A percentile compares a stretch with the other conserved stretches of the same genome.
Evolutionary conservation across 2,797 vertebrate species (phyloP).

Genomic region (Tamandua tetradactyla): DNA sequence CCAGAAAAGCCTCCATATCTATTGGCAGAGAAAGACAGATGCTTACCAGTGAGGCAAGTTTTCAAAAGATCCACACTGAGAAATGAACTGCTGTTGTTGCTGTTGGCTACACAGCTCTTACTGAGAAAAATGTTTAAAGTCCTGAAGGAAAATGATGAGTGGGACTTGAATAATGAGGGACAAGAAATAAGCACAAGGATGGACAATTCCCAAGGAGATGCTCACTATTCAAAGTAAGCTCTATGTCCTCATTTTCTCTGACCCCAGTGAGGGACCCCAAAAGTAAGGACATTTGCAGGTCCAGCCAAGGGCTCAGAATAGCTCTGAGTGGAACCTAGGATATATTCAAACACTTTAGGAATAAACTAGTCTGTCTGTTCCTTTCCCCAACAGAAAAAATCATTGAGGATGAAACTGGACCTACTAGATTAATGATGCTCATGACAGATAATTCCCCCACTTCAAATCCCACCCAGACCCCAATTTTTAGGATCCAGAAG

Average conservation of each 20-base stretch:
- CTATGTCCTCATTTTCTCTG: background rate
- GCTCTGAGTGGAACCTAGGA: background rate
- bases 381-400: background rate
- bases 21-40: conserved; percentile 52
- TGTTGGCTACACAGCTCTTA: background rate
- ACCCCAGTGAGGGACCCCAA: background rate
- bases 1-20: conserved; percentile 19
- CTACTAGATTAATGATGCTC: background rate
- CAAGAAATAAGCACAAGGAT: background rate
- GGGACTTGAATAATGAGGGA: background rate
- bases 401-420: background rate
- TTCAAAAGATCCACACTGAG: conserved; percentile 24
- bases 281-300: background rate
- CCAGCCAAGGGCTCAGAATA: background rate
- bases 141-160: background rate
- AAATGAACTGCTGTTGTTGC: background rate
- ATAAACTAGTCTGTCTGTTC: background rate
- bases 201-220: background rate
- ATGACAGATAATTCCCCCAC: background rate
- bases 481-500: background rate
- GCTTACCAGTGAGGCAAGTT: conserved; percentile 32
- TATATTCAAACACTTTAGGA: background rate
- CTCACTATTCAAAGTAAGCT: background rate
- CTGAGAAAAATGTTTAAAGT: conserved; percentile 32
- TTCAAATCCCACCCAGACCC: background rate